These are phyloP conservation scores for Anagyrus pseudococci DNA, from an alignment of 2,888 invertebrate species.

Conservation along the genomic window DNA sequence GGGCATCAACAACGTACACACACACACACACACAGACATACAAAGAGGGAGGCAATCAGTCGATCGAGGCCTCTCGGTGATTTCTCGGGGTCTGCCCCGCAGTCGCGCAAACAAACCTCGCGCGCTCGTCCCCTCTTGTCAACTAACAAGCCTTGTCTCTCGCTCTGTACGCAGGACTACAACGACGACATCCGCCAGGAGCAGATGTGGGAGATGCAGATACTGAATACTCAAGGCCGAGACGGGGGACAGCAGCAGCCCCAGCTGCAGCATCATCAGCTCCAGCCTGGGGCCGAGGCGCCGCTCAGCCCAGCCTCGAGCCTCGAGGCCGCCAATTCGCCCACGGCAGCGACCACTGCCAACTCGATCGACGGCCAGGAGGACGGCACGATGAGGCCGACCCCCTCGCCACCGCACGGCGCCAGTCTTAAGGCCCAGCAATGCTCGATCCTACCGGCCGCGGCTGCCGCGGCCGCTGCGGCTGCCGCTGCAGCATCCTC, in stretches of 20 bases:
- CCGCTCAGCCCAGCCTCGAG: conserved; percentile 52
- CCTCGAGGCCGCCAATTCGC: conserved; percentile 51
- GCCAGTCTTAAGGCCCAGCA: conserved; percentile 46
- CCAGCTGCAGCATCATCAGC: conserved; percentile 38
- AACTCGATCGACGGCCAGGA: conserved; percentile 51
- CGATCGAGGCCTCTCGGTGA: too few species aligned
- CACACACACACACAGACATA: background rate
- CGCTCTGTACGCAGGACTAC: conserved; percentile 75
- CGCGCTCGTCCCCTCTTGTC: too few species aligned
- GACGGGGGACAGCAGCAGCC: conserved; percentile 40
- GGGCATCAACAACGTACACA: background rate
- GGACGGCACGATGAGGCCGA: conserved; percentile 44
- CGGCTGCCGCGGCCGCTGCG: conserved; percentile 39
- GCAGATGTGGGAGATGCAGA: conserved; percentile 92
- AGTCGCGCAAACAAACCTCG: too few species aligned
- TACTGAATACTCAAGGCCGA: conserved; percentile 69
- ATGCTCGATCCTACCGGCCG: conserved; percentile 7
- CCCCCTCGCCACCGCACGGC: conserved; percentile 49
- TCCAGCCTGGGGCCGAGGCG: conserved; percentile 46
- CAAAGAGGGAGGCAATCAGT: background rate
- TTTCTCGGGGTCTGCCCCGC: too few species aligned
- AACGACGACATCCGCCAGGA: conserved; percentile 91
- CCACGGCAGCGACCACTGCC: conserved; percentile 51
- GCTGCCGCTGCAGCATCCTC: conserved; percentile 44
- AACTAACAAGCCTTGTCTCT: too few species aligned